A percentile compares a stretch with the other conserved stretches of the same genome.
Conservation (phyloP, 30 jellyfish, hydroid and myxozoan species). For the Hydractinia echinata region DNA sequence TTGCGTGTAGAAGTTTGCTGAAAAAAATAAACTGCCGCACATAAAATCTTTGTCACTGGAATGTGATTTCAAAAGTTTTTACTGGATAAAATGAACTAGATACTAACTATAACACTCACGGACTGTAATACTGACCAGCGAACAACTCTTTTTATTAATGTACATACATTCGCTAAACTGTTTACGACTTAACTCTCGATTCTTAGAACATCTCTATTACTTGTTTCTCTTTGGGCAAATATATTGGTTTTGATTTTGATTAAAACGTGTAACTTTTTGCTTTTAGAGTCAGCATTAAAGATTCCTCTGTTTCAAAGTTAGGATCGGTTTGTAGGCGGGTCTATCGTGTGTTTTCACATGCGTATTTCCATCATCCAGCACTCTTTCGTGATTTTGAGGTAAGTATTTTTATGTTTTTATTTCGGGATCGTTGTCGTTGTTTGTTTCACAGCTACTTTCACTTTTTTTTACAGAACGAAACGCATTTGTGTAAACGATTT, state of each 20-base stretch:
- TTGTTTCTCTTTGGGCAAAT: neutral
- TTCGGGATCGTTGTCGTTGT: neutral
- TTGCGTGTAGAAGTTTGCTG: neutral
- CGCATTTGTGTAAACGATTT: constrained; percentile 89
- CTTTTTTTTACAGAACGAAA: constrained; percentile 69
- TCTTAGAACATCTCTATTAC: neutral
- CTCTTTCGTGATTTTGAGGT: constrained; percentile 92
- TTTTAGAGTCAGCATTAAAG: constrained; percentile 96
- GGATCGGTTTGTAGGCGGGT: constrained; percentile 98
- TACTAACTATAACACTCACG: too few species aligned
- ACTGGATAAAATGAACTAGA: too few species aligned
- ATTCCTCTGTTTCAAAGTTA: constrained; percentile 84
- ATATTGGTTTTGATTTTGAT: too few species aligned
- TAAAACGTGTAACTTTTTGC: neutral
- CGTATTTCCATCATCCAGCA: constrained; percentile 89
- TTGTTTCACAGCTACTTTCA: neutral
- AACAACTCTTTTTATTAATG: too few species aligned
- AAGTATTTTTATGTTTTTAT: neutral
- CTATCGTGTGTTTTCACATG: constrained; percentile 91
- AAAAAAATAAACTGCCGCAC: neutral
- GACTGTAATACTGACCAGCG: too few species aligned
- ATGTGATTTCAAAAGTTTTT: too few species aligned
- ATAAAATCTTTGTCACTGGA: neutral
- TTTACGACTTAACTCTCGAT: too few species aligned
- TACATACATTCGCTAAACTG: too few species aligned